Conservation (phyloP, 2,888 invertebrate genomes). For the Podabrus alpinus region DNA sequence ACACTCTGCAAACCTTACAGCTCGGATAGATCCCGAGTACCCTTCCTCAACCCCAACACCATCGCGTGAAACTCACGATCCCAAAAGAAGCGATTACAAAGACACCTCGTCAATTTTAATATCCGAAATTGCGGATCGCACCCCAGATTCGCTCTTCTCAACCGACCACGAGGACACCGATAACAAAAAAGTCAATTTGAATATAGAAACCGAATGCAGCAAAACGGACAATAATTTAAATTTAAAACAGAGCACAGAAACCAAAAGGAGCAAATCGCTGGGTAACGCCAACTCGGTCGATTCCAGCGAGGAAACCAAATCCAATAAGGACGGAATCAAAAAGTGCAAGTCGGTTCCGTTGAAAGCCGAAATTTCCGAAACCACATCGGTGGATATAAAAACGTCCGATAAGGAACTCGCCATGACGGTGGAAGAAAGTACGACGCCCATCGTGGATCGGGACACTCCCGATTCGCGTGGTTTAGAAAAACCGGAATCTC, state of each 20-base stretch:
- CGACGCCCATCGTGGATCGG: conserved; percentile 44
- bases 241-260: conserved; percentile 43
- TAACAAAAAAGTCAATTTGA: conserved; percentile 29
- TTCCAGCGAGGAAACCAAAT: conserved; percentile 39
- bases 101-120: conserved; percentile 35
- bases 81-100: conserved; percentile 41
- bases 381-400: not conserved
- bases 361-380: conserved; percentile 37
- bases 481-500: conserved; percentile 46
- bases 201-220: conserved; percentile 22
- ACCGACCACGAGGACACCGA: conserved; percentile 29
- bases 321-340: conserved; percentile 43
- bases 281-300: conserved; percentile 47
- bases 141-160: conserved; percentile 19
- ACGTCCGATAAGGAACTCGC: not conserved
- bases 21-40: conserved; percentile 53
- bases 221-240: conserved; percentile 39
- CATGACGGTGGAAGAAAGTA: conserved; percentile 48
- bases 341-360: conserved; percentile 48
- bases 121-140: conserved; percentile 18
- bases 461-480: conserved; percentile 43
- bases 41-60: conserved; percentile 48
- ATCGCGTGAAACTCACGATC: conserved; percentile 41
- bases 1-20: conserved; percentile 61
- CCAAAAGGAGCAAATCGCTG: conserved; percentile 47